A percentile compares a stretch with the other conserved stretches of the same genome.
Evolutionary conservation across 2,113 vertebrate genomes (phyloP).

Genomic region (Cinclus cinclus): DNA sequence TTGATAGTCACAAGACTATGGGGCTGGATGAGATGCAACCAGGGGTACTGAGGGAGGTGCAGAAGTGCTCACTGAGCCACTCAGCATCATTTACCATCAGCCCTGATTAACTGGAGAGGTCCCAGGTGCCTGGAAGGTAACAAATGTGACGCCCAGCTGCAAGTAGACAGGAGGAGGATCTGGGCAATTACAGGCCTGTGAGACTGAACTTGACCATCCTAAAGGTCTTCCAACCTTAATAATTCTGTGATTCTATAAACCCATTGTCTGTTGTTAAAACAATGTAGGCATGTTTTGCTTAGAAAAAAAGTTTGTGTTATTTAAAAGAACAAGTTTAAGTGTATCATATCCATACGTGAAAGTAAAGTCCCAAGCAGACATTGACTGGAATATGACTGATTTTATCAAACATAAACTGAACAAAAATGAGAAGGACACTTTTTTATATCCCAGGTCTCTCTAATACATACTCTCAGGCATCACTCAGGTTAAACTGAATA

Average conservation of each 20-base stretch:
- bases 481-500: neutral
- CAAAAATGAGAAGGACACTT: neutral
- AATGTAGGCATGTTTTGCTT: neutral
- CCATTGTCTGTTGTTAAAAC: neutral
- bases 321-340: neutral
- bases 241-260: neutral
- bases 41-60: neutral
- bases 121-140: neutral
- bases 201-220: neutral
- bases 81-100: neutral
- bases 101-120: neutral
- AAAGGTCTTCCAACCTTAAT: neutral
- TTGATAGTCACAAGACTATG: neutral
- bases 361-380: neutral
- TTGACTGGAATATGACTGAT: neutral
- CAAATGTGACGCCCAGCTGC: neutral
- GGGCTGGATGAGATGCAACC: neutral
- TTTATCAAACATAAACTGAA: neutral
- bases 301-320: neutral
- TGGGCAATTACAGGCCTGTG: neutral
- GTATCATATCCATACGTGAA: neutral
- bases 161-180: neutral
- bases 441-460: neutral
- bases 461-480: neutral
- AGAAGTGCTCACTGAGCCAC: neutral